Evolutionary conservation across 2,888 invertebrate genomes (phyloP).

Genomic region (Thera obeliscata): DNA sequence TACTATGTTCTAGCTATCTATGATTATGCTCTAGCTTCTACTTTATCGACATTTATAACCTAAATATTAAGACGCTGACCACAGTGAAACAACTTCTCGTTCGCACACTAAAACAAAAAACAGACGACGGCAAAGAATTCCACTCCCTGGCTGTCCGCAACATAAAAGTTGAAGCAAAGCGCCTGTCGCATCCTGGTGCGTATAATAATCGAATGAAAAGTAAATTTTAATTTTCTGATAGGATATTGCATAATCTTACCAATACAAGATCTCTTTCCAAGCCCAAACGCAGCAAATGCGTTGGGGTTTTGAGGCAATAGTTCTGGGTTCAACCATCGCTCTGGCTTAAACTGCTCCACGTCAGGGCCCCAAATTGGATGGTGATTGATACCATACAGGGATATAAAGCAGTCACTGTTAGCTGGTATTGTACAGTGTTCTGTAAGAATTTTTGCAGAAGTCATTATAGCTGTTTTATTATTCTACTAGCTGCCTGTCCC

Average conservation of each 20-base stretch:
- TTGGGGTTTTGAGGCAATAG: neutral
- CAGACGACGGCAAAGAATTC: too few relatives aligned
- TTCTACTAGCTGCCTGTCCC: too few relatives aligned
- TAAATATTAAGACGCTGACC: too few relatives aligned
- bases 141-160: too few relatives aligned
- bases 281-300: conserved; percentile 6
- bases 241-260: neutral
- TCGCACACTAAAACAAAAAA: too few relatives aligned
- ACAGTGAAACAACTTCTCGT: too few relatives aligned
- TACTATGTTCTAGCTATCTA: too few relatives aligned
- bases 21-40: too few relatives aligned
- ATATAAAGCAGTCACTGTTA: conserved; percentile 9
- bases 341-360: conserved; percentile 4
- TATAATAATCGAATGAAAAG: neutral
- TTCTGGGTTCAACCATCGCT: conserved; percentile 6
- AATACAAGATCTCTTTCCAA: conserved; percentile 12
- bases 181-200: too few relatives aligned
- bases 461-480: too few relatives aligned
- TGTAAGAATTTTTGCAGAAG: neutral
- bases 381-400: conserved; percentile 6
- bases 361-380: conserved; percentile 8
- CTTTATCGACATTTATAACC: too few relatives aligned
- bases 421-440: conserved; percentile 14
- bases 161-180: too few relatives aligned
- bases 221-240: neutral